Evolutionary conservation across 37 sponge, comb jelly and placozoan species (phyloP).

Genomic region (Geodia barretti): DNA sequence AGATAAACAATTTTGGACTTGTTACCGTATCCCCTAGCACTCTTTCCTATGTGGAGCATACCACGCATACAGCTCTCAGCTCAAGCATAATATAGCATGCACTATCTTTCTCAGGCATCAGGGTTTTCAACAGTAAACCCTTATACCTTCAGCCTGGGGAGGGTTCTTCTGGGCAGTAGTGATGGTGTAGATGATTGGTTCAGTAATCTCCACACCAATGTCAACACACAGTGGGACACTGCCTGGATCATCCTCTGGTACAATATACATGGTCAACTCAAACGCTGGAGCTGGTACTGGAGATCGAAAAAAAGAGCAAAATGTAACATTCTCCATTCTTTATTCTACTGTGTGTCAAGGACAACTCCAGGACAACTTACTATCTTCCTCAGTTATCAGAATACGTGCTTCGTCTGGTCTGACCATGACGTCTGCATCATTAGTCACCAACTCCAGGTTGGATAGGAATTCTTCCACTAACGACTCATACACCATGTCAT

Average conservation of each 20-base stretch:
- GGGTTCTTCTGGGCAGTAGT: not conserved
- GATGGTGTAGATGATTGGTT: not conserved
- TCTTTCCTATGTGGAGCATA: too few relatives aligned
- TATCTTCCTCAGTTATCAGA: conserved; percentile 34
- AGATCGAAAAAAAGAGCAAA: too few relatives aligned
- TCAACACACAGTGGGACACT: not conserved
- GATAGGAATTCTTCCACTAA: not conserved
- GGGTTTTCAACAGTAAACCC: too few relatives aligned
- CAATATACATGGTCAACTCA: conserved; percentile 1
- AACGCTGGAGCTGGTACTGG: not conserved
- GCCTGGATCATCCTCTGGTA: conserved; percentile 13
- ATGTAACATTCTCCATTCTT: too few relatives aligned
- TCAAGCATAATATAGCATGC: too few relatives aligned
- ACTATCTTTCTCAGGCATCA: too few relatives aligned
- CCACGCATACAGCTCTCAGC: too few relatives aligned
- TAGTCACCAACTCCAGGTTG: not conserved
- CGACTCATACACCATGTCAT: not conserved
- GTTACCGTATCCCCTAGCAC: too few relatives aligned
- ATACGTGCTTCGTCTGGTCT: not conserved
- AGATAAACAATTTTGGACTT: too few relatives aligned
- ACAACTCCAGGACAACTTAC: conserved; percentile 13
- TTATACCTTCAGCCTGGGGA: not conserved
- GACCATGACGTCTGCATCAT: not conserved
- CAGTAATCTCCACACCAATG: conserved; percentile 2
- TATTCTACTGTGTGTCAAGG: too few relatives aligned